Conservation (phyloP, 1,140 invertebrate species). For the Caenorhabditis latens region DNA sequence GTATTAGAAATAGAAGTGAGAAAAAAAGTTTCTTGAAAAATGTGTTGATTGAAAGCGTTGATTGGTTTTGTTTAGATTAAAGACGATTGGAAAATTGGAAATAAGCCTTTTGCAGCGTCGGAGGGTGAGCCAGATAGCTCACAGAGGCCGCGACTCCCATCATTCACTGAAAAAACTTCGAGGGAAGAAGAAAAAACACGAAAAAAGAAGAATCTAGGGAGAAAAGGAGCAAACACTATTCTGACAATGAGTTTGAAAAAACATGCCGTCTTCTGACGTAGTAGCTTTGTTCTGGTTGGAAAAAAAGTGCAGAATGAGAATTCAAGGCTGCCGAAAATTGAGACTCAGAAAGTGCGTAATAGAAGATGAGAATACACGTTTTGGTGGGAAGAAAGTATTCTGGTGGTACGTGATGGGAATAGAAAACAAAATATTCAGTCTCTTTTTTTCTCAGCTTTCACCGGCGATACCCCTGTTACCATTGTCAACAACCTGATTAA, state of each 20-base stretch:
- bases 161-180: neutral
- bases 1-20: neutral
- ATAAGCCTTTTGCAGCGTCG: neutral
- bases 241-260: constrained; percentile 32
- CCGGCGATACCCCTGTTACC: neutral
- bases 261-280: neutral
- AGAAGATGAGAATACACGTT: neutral
- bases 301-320: constrained; percentile 10
- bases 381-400: neutral
- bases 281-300: constrained; percentile 21
- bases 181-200: neutral
- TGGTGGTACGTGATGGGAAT: neutral
- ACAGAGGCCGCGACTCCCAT: too few relatives aligned
- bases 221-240: constrained; percentile 35
- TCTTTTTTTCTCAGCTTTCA: neutral
- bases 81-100: neutral
- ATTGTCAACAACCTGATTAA: constrained; percentile 31
- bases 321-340: neutral
- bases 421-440: neutral
- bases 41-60: constrained; percentile 26
- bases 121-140: too few relatives aligned
- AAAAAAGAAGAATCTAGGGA: neutral
- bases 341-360: neutral
- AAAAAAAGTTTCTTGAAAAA: neutral
- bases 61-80: constrained; percentile 40